These are phyloP conservation scores for Macaca fascicularis DNA, from an alignment of 2,113 vertebrate species.

Conservation along the genomic window DNA sequence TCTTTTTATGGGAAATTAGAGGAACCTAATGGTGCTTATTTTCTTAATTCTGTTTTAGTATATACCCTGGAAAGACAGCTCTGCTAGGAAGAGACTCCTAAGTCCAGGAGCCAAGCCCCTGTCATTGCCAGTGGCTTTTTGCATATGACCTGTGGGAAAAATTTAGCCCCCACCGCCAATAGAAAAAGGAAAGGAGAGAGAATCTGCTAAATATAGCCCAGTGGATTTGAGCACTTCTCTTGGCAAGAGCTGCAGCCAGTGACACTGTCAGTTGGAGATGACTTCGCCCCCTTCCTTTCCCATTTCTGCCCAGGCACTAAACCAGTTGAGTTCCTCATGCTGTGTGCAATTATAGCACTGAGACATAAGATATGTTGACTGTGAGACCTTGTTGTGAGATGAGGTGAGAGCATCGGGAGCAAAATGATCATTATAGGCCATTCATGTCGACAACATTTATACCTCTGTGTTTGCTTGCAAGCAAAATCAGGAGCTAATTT, in stretches of 20 bases:
- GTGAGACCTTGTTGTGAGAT: constrained; percentile 64
- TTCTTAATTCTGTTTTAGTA: no score
- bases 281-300: neutral
- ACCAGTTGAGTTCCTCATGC: neutral
- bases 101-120: neutral
- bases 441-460: constrained; percentile 78
- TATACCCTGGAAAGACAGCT: neutral
- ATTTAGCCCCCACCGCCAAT: neutral
- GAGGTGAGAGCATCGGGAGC: constrained; percentile 71
- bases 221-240: neutral
- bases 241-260: neutral
- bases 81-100: neutral
- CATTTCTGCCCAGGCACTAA: neutral
- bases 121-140: neutral
- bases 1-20: neutral
- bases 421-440: constrained; percentile 75
- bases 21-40: neutral
- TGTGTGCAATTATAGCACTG: fast-evolving
- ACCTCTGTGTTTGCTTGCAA: constrained; percentile 84
- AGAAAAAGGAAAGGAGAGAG: neutral
- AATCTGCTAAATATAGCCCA: neutral
- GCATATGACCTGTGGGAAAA: fast-evolving
- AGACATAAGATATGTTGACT: constrained; percentile 58
- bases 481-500: constrained; percentile 88
- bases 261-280: neutral